Evolutionary conservation across 2,113 vertebrate genomes (phyloP).

Genomic region (Vidua chalybeata): DNA sequence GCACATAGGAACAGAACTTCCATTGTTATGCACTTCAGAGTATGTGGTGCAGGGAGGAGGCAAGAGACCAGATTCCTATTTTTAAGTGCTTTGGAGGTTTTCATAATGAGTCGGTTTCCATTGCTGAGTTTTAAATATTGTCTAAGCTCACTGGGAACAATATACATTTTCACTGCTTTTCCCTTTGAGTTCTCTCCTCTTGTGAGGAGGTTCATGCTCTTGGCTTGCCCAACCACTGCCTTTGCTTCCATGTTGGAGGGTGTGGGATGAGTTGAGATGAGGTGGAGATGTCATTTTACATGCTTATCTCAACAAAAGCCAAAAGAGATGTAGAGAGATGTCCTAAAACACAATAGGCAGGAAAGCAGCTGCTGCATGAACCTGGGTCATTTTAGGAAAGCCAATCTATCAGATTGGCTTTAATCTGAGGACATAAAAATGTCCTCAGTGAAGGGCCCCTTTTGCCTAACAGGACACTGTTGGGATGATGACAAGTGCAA

Average conservation of each 20-base stretch:
- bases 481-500: accelerated
- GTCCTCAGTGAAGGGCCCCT: background rate
- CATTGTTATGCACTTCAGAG: background rate
- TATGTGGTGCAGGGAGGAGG: background rate
- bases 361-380: background rate
- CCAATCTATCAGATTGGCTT: background rate
- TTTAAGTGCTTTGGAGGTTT: constrained; percentile 37
- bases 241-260: background rate
- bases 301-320: background rate
- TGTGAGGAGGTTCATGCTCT: background rate
- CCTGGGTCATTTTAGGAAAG: background rate
- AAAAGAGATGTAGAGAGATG: background rate
- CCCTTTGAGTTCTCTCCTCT: background rate
- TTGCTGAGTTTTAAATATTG: background rate
- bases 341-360: background rate
- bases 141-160: background rate
- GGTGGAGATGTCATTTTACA: background rate
- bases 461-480: background rate
- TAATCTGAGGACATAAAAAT: background rate
- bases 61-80: background rate
- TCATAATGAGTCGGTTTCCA: constrained; percentile 22
- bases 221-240: background rate
- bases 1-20: constrained; percentile 9
- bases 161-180: background rate
- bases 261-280: background rate